Conservation (phyloP, 1,140 invertebrate species). For the Drosophila sproati region DNA sequence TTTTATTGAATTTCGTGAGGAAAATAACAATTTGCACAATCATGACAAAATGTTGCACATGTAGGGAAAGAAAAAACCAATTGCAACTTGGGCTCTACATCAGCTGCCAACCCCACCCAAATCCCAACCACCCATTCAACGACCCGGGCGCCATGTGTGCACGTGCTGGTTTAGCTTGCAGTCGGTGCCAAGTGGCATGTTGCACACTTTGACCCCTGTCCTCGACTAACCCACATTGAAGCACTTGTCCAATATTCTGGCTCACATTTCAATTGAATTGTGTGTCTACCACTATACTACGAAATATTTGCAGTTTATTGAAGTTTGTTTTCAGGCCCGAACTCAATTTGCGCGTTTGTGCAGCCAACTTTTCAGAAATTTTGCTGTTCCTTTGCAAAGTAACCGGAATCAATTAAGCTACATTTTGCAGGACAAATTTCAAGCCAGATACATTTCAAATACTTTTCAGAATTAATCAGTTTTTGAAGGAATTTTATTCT, state of each 20-base stretch:
- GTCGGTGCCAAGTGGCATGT: conserved; percentile 26
- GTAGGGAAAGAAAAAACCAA: conserved; percentile 13
- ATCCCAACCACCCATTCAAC: neutral
- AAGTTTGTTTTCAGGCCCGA: neutral
- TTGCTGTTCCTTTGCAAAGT: no score
- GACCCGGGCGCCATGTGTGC: neutral
- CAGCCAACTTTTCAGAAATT: neutral
- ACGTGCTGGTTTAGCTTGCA: conserved; percentile 5
- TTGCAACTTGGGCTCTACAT: conserved; percentile 24
- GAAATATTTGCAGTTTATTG: conserved; percentile 22
- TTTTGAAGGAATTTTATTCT: no score
- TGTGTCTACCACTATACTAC: conserved; percentile 19
- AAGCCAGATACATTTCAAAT: neutral
- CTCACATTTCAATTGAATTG: conserved; percentile 30
- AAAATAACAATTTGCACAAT: conserved; percentile 57
- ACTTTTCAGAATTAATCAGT: no score
- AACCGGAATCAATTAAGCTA: no score
- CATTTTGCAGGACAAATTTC: neutral
- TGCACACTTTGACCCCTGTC: neutral
- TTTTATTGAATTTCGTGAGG: conserved; percentile 69
- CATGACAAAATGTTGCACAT: conserved; percentile 54
- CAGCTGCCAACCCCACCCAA: no score
- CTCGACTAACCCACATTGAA: neutral
- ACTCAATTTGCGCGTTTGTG: conserved; percentile 6
- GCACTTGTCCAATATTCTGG: conserved; percentile 21